Evolutionary conservation across 1,140 invertebrate species (phyloP), one percentile per base, ranked within the genome.

Genomic region (Drosophila nebulosa): DNA sequence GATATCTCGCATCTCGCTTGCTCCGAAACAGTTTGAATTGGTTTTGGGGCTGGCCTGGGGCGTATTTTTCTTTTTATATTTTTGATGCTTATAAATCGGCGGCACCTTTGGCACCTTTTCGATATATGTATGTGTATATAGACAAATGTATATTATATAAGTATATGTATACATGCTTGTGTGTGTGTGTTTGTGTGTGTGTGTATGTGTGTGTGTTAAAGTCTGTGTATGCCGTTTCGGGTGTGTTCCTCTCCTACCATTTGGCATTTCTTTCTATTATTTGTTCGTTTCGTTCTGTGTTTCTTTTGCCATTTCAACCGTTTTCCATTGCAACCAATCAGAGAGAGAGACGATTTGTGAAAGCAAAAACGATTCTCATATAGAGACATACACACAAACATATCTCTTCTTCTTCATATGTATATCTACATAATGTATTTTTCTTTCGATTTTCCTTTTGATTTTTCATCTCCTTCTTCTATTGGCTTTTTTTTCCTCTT

Each of bases 31-130:
- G 46, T 46, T 24, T 14, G n/a, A 36, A 9, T 9, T 10, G 70
- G 26, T 66, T 35, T 35, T 66, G 50, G 69, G 69, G 61, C 26
- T 58, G 24, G 57, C 83, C 78, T 65, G 78, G 71, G 81, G 81
- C 81, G 81, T 86, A 74, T 50, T 55, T 65, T 73, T 71, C 69
- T 51, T 52, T 59, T 67, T 64, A 36, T 56, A 56, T 71, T 71
- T 73, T 51, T 62, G 69, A 66, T 67, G 57, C 72, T 76, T 76
- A 76, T 76, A 76, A 76, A 76, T 76, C 75, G 59, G 64, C 64
- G 73, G 74, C 74, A 76, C 74, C 73, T 76, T 75, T 75, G 72
- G 58, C 71, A 75, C 73, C 72, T 79, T 58, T 74, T 64, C 63
- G 58, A 55, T 55, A 36, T 58, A 27, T 36, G 18, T 36, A 32